Evolutionary conservation across 2,113 vertebrate species (phyloP).

Genomic region (Microtus montanus): DNA sequence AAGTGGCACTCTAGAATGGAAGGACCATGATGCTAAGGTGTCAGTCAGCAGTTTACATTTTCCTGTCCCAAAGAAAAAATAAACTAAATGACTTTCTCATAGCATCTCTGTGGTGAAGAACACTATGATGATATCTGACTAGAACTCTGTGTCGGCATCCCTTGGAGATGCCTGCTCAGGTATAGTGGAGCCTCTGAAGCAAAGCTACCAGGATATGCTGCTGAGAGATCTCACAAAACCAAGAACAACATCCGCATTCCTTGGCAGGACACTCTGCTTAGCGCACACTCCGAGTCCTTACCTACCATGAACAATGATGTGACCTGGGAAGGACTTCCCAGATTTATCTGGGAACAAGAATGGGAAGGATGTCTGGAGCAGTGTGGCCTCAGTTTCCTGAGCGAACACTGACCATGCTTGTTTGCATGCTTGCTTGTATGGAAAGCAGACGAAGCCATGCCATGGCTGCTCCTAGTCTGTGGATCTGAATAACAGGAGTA

Average conservation of each 20-base stretch:
- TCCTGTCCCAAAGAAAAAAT: not conserved
- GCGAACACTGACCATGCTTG: too few species aligned
- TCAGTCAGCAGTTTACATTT: not conserved
- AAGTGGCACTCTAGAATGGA: not conserved
- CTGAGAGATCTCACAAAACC: not conserved
- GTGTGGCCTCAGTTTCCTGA: not conserved
- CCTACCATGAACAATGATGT: not conserved
- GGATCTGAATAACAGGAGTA: not conserved
- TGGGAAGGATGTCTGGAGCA: not conserved
- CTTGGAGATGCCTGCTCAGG: too few species aligned
- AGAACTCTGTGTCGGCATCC: not conserved
- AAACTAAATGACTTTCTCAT: not conserved
- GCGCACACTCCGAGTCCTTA: not conserved
- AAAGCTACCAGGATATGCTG: rapidly evolving
- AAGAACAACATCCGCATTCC: not conserved
- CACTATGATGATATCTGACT: not conserved
- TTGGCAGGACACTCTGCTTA: not conserved
- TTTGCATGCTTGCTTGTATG: not conserved
- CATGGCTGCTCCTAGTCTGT: too few species aligned
- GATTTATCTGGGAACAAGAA: not conserved
- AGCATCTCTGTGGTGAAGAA: not conserved
- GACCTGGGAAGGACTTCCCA: rapidly evolving
- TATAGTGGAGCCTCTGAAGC: rapidly evolving
- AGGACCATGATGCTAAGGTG: not conserved
- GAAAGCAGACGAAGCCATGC: not conserved